Conservation (phyloP, 2,113 vertebrate species). For the Odocoileus hemionus region DNA sequence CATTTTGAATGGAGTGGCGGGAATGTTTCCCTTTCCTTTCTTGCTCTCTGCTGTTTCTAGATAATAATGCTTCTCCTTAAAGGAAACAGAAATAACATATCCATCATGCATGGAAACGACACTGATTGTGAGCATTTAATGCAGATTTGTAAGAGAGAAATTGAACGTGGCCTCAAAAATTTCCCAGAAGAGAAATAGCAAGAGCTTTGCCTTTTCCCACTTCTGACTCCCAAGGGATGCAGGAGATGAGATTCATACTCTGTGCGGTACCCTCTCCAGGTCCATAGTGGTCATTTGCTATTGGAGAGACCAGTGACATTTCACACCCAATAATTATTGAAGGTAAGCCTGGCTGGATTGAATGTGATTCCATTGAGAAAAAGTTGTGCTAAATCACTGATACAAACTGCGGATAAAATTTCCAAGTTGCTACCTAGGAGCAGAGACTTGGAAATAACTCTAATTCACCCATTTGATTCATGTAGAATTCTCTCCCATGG, state of each 20-base stretch:
- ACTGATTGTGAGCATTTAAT: neutral
- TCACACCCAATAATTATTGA: neutral
- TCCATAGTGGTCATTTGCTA: neutral
- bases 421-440: neutral
- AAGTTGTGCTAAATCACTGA: neutral
- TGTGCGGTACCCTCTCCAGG: neutral
- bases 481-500: neutral
- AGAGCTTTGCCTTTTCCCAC: neutral
- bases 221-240: neutral
- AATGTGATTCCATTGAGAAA: neutral
- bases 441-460: neutral
- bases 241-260: neutral
- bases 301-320: neutral
- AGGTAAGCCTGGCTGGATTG: neutral
- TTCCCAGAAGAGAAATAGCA: neutral
- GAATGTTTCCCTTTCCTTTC: neutral
- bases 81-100: neutral
- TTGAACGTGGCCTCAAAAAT: neutral
- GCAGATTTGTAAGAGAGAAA: neutral
- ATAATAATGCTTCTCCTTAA: neutral
- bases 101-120: neutral
- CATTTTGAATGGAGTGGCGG: neutral
- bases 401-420: neutral
- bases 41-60: neutral
- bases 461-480: neutral